Conservation (phyloP, 2,888 invertebrate genomes). For the Limenitis camilla region DNA sequence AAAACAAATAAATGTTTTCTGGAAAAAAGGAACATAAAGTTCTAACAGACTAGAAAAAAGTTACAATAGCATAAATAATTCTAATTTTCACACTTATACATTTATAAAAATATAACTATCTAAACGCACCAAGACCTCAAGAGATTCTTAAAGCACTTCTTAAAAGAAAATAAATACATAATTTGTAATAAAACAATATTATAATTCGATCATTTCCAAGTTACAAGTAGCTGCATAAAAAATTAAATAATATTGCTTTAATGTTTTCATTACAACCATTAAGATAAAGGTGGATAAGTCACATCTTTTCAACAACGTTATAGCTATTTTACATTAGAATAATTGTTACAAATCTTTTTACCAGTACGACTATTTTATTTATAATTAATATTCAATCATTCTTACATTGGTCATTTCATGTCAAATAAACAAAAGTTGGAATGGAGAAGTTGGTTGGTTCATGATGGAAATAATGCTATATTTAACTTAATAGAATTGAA, state of each 20-base stretch:
- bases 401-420: no score
- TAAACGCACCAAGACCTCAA: conserved; percentile 13
- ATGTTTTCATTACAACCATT: conserved; percentile 54
- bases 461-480: no score
- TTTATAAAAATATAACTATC: conserved; percentile 26
- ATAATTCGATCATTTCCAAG: background rate
- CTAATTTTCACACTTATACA: conserved; percentile 12
- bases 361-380: conserved; percentile 19
- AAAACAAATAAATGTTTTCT: conserved; percentile 5
- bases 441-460: no score
- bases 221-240: background rate
- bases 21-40: conserved; percentile 11
- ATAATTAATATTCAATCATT: background rate
- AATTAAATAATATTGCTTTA: conserved; percentile 46
- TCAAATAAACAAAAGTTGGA: no score
- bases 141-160: conserved; percentile 2
- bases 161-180: background rate
- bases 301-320: conserved; percentile 48
- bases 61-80: conserved; percentile 9
- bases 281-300: conserved; percentile 42
- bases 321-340: conserved; percentile 35
- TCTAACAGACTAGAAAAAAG: conserved; percentile 5
- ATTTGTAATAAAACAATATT: background rate
- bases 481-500: no score
- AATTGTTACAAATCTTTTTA: conserved; percentile 31